Conservation (phyloP, 2,797 vertebrate species). For the Brachyalestes nurse region DNA sequence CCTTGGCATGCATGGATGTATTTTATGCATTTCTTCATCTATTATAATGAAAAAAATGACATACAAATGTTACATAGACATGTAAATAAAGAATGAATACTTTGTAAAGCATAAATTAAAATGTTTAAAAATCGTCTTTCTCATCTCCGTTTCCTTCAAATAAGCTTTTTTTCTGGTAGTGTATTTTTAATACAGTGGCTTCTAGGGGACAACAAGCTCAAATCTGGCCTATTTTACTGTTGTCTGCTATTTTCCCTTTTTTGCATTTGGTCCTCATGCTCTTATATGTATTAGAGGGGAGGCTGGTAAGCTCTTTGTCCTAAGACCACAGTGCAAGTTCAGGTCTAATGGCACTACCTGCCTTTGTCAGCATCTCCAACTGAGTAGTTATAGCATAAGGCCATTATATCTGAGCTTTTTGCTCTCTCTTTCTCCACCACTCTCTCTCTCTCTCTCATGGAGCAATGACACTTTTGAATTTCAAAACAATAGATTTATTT, state of each 20-base stretch:
- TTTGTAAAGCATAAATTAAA: neutral
- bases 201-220: neutral
- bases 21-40: neutral
- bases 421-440: neutral
- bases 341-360: slow-evolving; percentile 39
- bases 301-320: slow-evolving; percentile 36
- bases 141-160: neutral
- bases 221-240: neutral
- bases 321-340: slow-evolving; percentile 25
- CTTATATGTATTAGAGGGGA: neutral
- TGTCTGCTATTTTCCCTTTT: neutral
- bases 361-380: slow-evolving; percentile 37
- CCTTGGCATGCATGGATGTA: neutral
- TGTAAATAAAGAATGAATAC: neutral
- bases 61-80: neutral
- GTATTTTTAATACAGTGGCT: neutral
- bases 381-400: slow-evolving; percentile 33
- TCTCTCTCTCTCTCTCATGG: neutral
- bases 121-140: neutral
- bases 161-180: neutral
- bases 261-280: neutral
- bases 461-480: neutral
- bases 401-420: neutral
- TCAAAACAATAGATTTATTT: neutral
- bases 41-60: neutral